Conservation (phyloP, 2,797 vertebrate genomes). For the Smutsia gigantea region DNA sequence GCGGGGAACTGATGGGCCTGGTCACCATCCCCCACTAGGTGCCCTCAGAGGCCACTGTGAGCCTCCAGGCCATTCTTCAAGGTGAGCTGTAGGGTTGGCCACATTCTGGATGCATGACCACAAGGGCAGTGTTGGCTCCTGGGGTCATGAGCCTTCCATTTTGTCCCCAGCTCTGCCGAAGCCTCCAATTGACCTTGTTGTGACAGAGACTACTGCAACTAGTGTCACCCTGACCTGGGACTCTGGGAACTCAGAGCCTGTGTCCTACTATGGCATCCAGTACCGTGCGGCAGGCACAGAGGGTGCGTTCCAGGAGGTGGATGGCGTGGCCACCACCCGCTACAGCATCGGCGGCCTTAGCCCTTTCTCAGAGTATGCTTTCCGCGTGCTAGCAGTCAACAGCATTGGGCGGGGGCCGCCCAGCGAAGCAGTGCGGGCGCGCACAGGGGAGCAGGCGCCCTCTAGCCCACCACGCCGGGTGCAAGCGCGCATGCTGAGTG, state of each 20-base stretch:
- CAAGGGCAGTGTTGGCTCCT: conserved; percentile 67
- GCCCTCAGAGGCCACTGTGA: not conserved
- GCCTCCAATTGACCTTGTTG: conserved; percentile 92
- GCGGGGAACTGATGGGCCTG: not conserved
- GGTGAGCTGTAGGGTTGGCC: not conserved
- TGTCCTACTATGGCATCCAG: conserved; percentile 97
- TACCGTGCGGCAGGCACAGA: conserved; percentile 92
- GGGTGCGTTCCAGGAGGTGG: conserved; percentile 95
- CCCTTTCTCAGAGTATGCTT: conserved; percentile 96
- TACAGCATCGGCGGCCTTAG: conserved; percentile 98
- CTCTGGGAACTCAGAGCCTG: conserved; percentile 95
- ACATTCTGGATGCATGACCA: not conserved
- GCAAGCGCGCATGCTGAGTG: conserved; percentile 94
- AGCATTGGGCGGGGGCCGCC: conserved; percentile 95
- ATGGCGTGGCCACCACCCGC: conserved; percentile 96
- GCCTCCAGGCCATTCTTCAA: not conserved
- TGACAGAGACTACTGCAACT: conserved; percentile 98
- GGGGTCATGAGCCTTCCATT: conserved; percentile 65
- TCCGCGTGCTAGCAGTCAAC: conserved; percentile 95
- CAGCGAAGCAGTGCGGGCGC: conserved; percentile 91
- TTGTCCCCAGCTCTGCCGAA: conserved; percentile 93
- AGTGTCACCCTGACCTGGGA: conserved; percentile 99
- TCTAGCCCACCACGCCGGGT: conserved; percentile 95
- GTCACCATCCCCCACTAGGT: not conserved
- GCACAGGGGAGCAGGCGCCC: conserved; percentile 97